A percentile compares a stretch with the other conserved stretches of the same genome.
phyloP scores from a whole-genome alignment of 2,888 invertebrate species.

The Thyatira batis region DNA sequence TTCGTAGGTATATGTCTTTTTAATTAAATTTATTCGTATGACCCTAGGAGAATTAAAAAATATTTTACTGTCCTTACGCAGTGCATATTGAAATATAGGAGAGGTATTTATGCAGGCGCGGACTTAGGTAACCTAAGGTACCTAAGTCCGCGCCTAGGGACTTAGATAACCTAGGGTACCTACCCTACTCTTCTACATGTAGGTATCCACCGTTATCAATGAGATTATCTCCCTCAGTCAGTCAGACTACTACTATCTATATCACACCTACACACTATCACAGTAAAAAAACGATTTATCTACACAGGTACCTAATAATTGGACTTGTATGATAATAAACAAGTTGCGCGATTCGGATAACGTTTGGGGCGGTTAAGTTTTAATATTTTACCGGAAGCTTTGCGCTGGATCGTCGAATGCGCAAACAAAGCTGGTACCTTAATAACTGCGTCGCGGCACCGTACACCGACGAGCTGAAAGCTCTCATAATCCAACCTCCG shows the following conservation, averaged over 20 bases:
- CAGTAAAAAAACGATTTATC: neutral
- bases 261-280: too few species aligned
- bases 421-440: conserved; percentile 72
- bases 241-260: too few species aligned
- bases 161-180: too few species aligned
- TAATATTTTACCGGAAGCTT: conserved; percentile 73
- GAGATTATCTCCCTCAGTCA: too few species aligned
- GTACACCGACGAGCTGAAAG: conserved; percentile 58
- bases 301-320: neutral
- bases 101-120: too few species aligned
- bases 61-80: too few species aligned
- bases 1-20: neutral
- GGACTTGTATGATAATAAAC: conserved; percentile 21
- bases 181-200: too few species aligned
- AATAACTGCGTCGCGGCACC: conserved; percentile 67
- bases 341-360: conserved; percentile 39
- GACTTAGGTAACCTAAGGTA: too few species aligned
- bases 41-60: too few species aligned
- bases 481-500: conserved; percentile 67
- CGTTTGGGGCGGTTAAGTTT: conserved; percentile 57
- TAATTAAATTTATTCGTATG: neutral
- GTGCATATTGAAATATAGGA: too few species aligned
- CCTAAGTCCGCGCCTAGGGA: too few species aligned
- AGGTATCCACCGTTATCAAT: too few species aligned
- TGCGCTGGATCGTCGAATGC: conserved; percentile 65